These are phyloP conservation scores for Bombyx mandarina DNA, from an alignment of 1,140 invertebrate genomes.

Conservation along the genomic window DNA sequence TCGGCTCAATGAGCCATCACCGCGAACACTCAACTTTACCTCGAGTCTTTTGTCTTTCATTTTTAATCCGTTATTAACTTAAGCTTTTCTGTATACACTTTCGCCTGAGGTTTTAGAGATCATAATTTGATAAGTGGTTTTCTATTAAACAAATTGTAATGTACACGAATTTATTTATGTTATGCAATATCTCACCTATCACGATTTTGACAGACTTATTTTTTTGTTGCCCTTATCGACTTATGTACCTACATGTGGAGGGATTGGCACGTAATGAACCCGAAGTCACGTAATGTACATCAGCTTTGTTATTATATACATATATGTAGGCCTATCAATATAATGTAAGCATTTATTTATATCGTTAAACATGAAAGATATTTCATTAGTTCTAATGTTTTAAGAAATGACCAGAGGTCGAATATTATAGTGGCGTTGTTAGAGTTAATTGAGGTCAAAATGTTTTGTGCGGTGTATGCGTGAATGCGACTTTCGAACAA, in stretches of 20 bases:
- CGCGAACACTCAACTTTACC: constrained; percentile 56
- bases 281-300: too few relatives aligned
- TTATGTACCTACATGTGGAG: too few relatives aligned
- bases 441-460: constrained; percentile 56
- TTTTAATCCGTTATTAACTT: constrained; percentile 11
- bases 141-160: too few relatives aligned
- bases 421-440: constrained; percentile 41
- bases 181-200: too few relatives aligned
- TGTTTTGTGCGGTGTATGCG: constrained; percentile 40
- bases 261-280: too few relatives aligned
- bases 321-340: constrained; percentile 5
- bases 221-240: too few relatives aligned
- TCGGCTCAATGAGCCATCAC: constrained; percentile 53
- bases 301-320: too few relatives aligned
- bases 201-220: too few relatives aligned
- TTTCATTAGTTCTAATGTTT: constrained; percentile 42
- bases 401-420: constrained; percentile 49
- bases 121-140: too few relatives aligned
- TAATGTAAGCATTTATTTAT: constrained; percentile 33
- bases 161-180: too few relatives aligned
- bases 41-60: constrained; percentile 66
- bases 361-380: constrained; percentile 31
- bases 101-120: neutral
- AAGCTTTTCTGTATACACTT: constrained; percentile 3
- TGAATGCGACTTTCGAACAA: constrained; percentile 44